A percentile compares a stretch with the other conserved stretches of the same genome.
Evolutionary conservation across 1,140 invertebrate species (phyloP).

Genomic region (Drosophila grimshawi): DNA sequence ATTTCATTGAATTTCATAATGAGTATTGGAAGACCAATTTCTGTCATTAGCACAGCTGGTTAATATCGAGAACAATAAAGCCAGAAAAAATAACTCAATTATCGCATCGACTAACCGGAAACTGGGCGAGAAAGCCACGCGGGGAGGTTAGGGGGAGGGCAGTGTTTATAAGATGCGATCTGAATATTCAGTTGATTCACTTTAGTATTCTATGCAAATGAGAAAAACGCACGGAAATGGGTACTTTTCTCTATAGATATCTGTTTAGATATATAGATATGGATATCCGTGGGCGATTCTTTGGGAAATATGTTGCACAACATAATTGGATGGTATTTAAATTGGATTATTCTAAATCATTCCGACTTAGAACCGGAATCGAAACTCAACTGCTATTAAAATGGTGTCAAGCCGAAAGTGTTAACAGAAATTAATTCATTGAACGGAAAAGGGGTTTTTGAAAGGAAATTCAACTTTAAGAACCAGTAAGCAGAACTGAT

Average conservation of each 20-base stretch:
- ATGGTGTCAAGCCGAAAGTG: no score
- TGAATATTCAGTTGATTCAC: constrained; percentile 16
- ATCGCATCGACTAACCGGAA: constrained; percentile 35
- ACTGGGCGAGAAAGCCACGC: neutral
- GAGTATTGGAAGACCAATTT: constrained; percentile 23
- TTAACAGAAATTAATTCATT: no score
- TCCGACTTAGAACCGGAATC: no score
- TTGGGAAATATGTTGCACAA: neutral
- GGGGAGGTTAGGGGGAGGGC: neutral
- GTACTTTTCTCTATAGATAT: neutral
- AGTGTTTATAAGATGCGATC: constrained; percentile 15
- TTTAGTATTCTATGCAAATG: constrained; percentile 19
- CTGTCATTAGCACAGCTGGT: constrained; percentile 41
- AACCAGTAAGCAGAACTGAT: no score
- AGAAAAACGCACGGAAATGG: constrained; percentile 6
- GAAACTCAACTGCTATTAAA: no score
- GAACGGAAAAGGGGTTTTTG: no score
- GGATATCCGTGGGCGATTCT: neutral
- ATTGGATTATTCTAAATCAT: no score
- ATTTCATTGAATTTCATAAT: constrained; percentile 21
- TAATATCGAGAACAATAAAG: constrained; percentile 22
- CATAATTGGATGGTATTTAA: no score
- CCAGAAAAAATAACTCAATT: constrained; percentile 31
- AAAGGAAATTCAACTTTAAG: no score
- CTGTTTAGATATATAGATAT: neutral